Base-by-base conservation (phyloP, 2,113 vertebrate species). In the Illadopsis cleaveri region DNA sequence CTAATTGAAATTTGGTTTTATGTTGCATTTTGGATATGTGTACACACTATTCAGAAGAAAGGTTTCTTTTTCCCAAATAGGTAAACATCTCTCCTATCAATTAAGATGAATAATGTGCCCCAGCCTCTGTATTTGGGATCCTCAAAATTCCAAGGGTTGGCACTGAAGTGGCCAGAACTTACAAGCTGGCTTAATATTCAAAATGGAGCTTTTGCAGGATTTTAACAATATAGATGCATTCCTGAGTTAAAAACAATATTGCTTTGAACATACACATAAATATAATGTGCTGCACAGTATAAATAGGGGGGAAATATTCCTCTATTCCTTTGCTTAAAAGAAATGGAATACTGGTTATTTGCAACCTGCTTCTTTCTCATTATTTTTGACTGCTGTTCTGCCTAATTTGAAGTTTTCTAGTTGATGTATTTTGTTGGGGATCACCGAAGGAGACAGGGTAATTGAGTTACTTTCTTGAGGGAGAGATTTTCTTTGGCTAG, bases 391-490 rank as follows among this genome's bases (percentile, higher is more conserved):
- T 62, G 14, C 80, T 83, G 10, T 4, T 61, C 13, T 90, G 22
- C 10, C 17, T 82, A 53, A 86, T 72, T 40, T 70, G 31, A 81
- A 40, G 13, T 40, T 72, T 89, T 77, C 18, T 62, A 33, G 66
- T 12, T 56, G 71, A 65, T 69, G 8, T 40, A 12, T 88, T 89
- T 23, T 86, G 38, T 65, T 0, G 0, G 23, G 22, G 30, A 69
- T 83, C 54, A 50, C 56, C 0, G 1, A 89, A 91, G 38, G 38
- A 71, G 72, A 51, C 6, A 16, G 21, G 5, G 40, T 87, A 84
- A 91, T 78, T 89, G 69, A 83, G 38, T 91, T 57, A 42, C 17
- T 87, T 91, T 93, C 69, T 87, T 86, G 65, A 91, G 53, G 73
- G 81, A 71, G 73, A 71, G 31, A 53, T 90, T 88, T 84, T 37